Percentiles rank a stretch among this genome's conserved stretches.
These are phyloP conservation scores for Semnornis frantzii DNA, from an alignment of 2,113 vertebrate species.

Conservation along the genomic window DNA sequence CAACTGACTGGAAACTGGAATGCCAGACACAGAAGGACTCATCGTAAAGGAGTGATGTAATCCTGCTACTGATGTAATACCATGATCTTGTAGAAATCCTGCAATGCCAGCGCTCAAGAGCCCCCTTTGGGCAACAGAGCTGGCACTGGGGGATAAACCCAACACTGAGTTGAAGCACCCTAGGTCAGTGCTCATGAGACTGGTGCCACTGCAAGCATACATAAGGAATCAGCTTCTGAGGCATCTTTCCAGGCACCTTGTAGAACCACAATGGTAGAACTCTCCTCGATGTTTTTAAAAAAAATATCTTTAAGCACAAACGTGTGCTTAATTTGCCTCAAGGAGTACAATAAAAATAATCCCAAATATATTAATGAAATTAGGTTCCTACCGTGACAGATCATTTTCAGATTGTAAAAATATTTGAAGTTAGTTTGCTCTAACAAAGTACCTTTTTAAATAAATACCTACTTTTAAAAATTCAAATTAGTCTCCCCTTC, in stretches of 20 bases:
- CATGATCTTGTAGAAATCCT: neutral
- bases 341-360: neutral
- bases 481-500: neutral
- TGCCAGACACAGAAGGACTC: neutral
- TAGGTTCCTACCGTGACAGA: neutral
- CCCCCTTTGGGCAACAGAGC: neutral
- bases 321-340: neutral
- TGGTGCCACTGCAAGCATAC: neutral
- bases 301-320: neutral
- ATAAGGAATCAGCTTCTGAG: neutral
- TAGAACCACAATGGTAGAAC: neutral
- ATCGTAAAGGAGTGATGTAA: neutral
- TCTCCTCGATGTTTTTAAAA: neutral
- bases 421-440: neutral
- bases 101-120: neutral
- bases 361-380: neutral
- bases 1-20: neutral
- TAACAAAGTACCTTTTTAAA: neutral
- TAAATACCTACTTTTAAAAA: neutral
- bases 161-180: neutral
- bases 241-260: neutral
- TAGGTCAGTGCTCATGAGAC: fast-evolving
- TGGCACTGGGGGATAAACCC: neutral
- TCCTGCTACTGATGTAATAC: neutral
- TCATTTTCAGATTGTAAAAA: neutral